Percentiles rank a stretch among this genome's conserved stretches.
phyloP scores from a whole-genome alignment of 1,140 invertebrate species.

The Caerostris extrusa region DNA sequence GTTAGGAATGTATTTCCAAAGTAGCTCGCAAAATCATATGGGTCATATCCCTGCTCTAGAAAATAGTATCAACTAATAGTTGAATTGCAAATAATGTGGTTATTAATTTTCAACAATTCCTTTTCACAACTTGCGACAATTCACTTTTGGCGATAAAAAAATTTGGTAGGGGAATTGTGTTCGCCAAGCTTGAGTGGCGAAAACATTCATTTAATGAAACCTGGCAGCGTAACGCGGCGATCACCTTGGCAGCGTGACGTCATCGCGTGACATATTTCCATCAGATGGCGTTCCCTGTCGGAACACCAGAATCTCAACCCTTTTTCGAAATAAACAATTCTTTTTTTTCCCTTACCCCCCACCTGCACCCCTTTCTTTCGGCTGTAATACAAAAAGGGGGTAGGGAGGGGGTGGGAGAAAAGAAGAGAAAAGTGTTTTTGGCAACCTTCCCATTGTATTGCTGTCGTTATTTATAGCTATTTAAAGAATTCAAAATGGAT shows the following conservation, averaged over 20 bases:
- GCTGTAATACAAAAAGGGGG: background rate
- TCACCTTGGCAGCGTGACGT: slow-evolving; percentile 3
- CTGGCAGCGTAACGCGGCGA: background rate
- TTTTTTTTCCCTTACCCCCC: background rate
- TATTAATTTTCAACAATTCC: no score
- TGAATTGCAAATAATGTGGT: no score
- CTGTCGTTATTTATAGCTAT: slow-evolving; percentile 35
- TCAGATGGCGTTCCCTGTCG: slow-evolving; percentile 1
- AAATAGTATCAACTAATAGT: no score
- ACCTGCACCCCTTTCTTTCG: background rate
- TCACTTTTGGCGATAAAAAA: background rate
- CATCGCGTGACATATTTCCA: slow-evolving; percentile 29
- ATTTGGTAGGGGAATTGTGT: background rate
- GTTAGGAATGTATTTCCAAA: no score
- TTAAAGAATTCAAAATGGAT: background rate
- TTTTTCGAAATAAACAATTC: background rate
- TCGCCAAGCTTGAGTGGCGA: background rate
- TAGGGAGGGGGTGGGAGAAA: background rate
- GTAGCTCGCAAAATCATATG: no score
- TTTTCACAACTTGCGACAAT: no score
- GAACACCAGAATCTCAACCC: background rate
- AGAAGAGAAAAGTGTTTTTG: background rate
- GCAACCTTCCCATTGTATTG: slow-evolving; percentile 8
- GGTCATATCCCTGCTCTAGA: no score
- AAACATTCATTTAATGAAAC: slow-evolving; percentile 21